Base-by-base conservation (phyloP, 1,140 invertebrate genomes). In the Ceratoteleas bidentatus region DNA sequence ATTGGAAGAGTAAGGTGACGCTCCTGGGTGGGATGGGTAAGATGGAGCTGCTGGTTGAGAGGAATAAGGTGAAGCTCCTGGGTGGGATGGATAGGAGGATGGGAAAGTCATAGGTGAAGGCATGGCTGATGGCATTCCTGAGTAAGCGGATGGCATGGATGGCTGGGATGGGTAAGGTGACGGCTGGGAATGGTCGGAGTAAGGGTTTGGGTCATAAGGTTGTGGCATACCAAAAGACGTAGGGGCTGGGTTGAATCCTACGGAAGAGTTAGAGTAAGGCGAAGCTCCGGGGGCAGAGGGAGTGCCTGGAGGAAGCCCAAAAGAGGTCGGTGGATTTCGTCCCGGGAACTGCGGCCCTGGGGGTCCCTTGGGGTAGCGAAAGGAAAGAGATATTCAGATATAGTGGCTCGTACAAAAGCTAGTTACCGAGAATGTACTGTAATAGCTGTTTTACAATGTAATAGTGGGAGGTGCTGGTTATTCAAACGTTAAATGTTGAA, bases 231-330 rank as follows among this genome's bases (percentile, higher is more conserved):
- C 85, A 56, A 89, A 90, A 34, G 86, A 86, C 3, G 72, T 79
- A 10, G 88, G 85, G 8, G 83, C 64, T 11, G 52, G 43, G 76
- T 85, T 85, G 32, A 87, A 89, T 6, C 85, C 86, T 15, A 81
- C 4, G 8, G 70, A 64, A 36, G 53, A 24, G 53, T 6, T 47
- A 14, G 79, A 57, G 58, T 87, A 85, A 70, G 86, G 75, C 11
- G 84, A 77, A 86, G 75, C 82, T 74, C 50, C 54, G n/a, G 87
- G 85, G 83, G 86, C 88, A 86, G 89, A 87, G 60, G 89, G 88
- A 85, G 87, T 84, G 61, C 89, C 89, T 81, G 89, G 86, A 79
- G 87, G 88, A 85, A 70, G 70, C 38, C 89, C 89, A 79, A 91
- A 90, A 16, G 88, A 88, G 11, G 84, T 91, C 62, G 90, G 89